Conservation (phyloP, 2,113 vertebrate genomes). For the Chloebia gouldiae region DNA sequence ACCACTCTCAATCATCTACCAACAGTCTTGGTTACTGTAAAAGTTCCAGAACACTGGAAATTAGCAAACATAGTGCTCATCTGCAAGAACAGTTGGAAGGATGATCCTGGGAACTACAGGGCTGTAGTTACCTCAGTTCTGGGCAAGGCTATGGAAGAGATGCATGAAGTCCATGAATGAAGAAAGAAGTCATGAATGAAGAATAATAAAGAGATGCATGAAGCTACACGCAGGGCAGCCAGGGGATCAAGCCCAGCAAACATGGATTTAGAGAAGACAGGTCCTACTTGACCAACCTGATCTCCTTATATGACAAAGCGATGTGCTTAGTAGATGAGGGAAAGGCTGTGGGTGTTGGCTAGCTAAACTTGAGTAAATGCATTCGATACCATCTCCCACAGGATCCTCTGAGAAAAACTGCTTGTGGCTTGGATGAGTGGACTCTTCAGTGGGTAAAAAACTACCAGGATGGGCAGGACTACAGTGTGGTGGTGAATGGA, state of each 20-base stretch:
- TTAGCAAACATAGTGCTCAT: background rate
- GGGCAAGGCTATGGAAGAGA: background rate
- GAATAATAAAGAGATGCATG: background rate
- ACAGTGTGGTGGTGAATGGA: background rate
- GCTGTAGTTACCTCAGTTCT: background rate
- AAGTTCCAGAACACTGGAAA: background rate
- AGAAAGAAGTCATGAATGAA: no score
- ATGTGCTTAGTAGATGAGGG: background rate
- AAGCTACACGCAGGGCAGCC: background rate
- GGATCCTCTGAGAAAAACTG: background rate
- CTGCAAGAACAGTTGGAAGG: background rate
- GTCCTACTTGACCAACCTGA: background rate
- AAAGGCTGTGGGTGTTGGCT: background rate
- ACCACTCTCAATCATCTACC: background rate
- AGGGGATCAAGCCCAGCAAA: background rate
- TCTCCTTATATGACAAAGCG: background rate
- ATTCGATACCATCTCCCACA: background rate
- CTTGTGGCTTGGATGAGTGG: background rate
- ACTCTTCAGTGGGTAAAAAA: background rate
- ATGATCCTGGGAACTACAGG: background rate
- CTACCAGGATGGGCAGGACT: rapidly evolving
- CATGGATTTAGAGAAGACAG: background rate
- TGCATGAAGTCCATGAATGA: background rate
- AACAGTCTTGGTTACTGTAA: background rate
- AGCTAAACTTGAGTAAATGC: background rate